These are phyloP conservation scores for Agonopterix arenella DNA, from an alignment of 2,888 invertebrate genomes.

Conservation along the genomic window DNA sequence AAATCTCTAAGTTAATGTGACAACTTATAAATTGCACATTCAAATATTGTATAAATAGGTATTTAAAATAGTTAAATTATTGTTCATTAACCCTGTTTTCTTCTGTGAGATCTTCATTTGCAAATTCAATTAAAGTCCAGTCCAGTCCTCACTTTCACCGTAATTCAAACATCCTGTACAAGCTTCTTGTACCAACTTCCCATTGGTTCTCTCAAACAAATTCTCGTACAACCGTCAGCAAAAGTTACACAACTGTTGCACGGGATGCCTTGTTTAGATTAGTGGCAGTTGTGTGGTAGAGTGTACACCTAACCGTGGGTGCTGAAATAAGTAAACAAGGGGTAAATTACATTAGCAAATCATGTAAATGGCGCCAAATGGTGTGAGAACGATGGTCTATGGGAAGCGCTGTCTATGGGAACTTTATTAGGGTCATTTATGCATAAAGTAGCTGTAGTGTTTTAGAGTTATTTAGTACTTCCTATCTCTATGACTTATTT, in stretches of 20 bases:
- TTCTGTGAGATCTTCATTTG: not conserved
- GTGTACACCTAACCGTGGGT: slow-evolving; percentile 22
- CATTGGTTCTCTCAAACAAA: slow-evolving; percentile 1
- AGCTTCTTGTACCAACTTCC: slow-evolving; percentile 5
- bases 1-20: too few relatives aligned
- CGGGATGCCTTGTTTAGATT: not conserved
- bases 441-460: too few relatives aligned
- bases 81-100: not conserved
- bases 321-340: slow-evolving; percentile 18
- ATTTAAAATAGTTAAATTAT: too few relatives aligned
- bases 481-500: too few relatives aligned
- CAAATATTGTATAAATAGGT: too few relatives aligned
- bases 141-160: not conserved
- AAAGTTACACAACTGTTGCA: not conserved
- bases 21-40: too few relatives aligned
- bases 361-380: slow-evolving; percentile 25
- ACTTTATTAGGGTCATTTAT: not conserved
- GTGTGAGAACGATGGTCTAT: slow-evolving; percentile 27
- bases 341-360: slow-evolving; percentile 51
- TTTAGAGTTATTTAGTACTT: too few relatives aligned
- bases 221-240: not conserved
- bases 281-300: slow-evolving; percentile 9
- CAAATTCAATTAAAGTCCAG: not conserved
- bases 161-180: slow-evolving; percentile 18
- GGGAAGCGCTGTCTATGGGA: slow-evolving; percentile 24